These are phyloP conservation scores for Gallinago nigripennis DNA, from an alignment of 2,797 vertebrate species.

Conservation along the genomic window DNA sequence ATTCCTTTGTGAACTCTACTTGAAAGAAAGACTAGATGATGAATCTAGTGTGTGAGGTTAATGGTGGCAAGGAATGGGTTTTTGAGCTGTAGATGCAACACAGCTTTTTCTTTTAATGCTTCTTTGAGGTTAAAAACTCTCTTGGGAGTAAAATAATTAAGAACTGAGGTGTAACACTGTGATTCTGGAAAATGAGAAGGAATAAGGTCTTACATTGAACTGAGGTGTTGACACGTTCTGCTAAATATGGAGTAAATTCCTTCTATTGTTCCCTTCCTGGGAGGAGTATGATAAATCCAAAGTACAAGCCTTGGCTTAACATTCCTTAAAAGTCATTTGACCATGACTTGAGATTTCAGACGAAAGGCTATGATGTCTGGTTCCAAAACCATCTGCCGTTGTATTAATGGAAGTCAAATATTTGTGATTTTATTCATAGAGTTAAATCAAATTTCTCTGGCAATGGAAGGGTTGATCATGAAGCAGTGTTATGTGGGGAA, in stretches of 20 bases:
- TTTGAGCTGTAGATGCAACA: background rate
- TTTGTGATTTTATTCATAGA: background rate
- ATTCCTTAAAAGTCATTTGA: background rate
- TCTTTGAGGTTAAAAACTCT: background rate
- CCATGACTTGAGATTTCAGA: background rate
- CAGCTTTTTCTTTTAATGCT: background rate
- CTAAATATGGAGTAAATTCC: background rate
- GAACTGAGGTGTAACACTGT: background rate
- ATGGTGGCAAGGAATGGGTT: background rate
- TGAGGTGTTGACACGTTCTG: background rate
- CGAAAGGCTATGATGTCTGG: background rate
- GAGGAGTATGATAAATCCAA: background rate
- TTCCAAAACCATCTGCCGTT: background rate
- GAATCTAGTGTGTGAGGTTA: background rate
- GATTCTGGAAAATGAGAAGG: background rate
- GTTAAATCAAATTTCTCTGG: background rate
- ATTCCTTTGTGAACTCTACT: background rate
- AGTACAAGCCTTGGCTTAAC: background rate
- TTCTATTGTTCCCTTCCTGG: background rate
- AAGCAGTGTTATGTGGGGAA: background rate
- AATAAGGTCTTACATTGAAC: background rate
- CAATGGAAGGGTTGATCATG: background rate
- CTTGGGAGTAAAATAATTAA: background rate
- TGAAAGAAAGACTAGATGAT: background rate
- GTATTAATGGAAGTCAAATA: background rate